A percentile compares a stretch with the other conserved stretches of the same genome.
Evolutionary conservation across 2,113 vertebrate species (phyloP).

Genomic region (Menidia beryllina): DNA sequence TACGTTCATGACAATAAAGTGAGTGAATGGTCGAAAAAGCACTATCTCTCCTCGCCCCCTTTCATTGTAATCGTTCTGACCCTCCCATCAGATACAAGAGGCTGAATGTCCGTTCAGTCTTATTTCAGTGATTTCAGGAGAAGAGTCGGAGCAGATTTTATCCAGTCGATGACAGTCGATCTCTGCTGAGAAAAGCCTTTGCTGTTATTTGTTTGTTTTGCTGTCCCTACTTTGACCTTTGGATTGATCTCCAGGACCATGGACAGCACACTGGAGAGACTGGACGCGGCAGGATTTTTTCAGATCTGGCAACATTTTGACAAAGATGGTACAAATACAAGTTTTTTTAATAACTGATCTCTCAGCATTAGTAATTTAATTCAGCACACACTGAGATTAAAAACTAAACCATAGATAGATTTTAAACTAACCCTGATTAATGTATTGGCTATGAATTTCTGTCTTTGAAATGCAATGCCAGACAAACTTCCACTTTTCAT

Average conservation of each 20-base stretch:
- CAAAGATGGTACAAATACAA: slow-evolving; percentile 77
- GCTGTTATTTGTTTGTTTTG: not conserved
- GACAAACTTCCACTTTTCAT: too few species aligned
- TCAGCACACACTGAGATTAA: not conserved
- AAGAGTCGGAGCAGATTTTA: not conserved
- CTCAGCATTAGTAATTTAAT: not conserved
- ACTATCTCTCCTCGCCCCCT: not conserved
- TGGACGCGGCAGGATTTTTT: slow-evolving; percentile 86
- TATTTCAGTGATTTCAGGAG: not conserved
- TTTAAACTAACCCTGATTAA: too few species aligned
- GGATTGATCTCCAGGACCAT: slow-evolving; percentile 73
- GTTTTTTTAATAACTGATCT: not conserved
- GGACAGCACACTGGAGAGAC: slow-evolving; percentile 77
- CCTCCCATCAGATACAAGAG: slow-evolving; percentile 15
- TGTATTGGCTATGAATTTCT: too few species aligned
- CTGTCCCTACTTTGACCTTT: not conserved
- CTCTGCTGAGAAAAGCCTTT: not conserved
- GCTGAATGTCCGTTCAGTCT: not conserved
- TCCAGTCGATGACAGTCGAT: not conserved
- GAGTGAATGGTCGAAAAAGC: slow-evolving; percentile 74
- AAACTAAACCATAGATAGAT: too few species aligned
- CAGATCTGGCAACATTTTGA: slow-evolving; percentile 87
- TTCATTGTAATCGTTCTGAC: too few species aligned
- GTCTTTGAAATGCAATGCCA: too few species aligned
- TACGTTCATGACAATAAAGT: slow-evolving; percentile 92